Conservation (phyloP, 2,113 vertebrate species). For the Oxygymnocypris stewartii region DNA sequence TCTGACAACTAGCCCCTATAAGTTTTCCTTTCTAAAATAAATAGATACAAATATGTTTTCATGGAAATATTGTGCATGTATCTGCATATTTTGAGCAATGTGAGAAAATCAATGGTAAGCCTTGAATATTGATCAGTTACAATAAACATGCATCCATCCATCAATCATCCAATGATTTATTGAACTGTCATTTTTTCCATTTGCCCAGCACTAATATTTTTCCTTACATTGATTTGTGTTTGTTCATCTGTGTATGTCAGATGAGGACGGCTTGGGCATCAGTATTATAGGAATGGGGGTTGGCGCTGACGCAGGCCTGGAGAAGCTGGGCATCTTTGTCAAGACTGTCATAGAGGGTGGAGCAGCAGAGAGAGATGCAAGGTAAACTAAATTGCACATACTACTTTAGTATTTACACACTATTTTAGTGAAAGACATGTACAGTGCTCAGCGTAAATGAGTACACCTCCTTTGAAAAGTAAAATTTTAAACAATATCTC, state of each 20-base stretch:
- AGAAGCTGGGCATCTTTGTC: slow-evolving; percentile 98
- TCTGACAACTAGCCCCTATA: not conserved
- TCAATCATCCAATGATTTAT: slow-evolving; percentile 14
- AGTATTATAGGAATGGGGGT: slow-evolving; percentile 99
- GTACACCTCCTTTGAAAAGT: too few species aligned
- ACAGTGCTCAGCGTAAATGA: too few species aligned
- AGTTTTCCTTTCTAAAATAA: too few species aligned
- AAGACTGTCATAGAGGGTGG: slow-evolving; percentile 97
- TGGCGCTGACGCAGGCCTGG: slow-evolving; percentile 93
- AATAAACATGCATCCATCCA: not conserved
- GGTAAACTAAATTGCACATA: slow-evolving; percentile 73
- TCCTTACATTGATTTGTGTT: slow-evolving; percentile 8
- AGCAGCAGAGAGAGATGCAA: slow-evolving; percentile 90
- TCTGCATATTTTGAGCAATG: not conserved
- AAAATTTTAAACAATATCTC: too few species aligned
- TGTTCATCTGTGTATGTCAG: slow-evolving; percentile 66
- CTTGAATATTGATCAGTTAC: not conserved
- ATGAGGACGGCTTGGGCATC: slow-evolving; percentile 96
- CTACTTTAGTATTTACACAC: too few species aligned
- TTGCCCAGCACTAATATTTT: not conserved
- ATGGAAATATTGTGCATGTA: not conserved
- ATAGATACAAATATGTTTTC: not conserved
- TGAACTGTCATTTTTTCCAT: not conserved
- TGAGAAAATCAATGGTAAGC: not conserved
- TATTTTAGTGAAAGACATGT: too few species aligned